These are phyloP conservation scores for Pteruthius melanotis DNA, from an alignment of 2,113 vertebrate species.

Conservation along the genomic window DNA sequence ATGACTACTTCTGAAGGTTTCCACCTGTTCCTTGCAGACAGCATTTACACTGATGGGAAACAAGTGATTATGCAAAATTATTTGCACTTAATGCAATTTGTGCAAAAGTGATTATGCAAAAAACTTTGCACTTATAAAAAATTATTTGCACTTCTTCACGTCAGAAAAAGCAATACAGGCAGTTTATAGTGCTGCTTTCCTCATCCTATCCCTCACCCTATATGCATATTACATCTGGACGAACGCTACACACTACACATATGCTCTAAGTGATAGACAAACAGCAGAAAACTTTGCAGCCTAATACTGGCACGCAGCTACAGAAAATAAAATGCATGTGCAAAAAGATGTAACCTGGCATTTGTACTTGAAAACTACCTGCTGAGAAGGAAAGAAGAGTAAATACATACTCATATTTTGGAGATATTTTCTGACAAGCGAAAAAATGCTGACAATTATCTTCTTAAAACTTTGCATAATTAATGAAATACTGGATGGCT, in stretches of 20 bases:
- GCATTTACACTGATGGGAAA: not conserved
- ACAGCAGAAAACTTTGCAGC: not conserved
- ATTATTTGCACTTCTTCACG: not conserved
- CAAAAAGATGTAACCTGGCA: not conserved
- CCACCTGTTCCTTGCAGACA: not conserved
- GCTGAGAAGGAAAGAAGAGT: not conserved
- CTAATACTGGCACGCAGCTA: not conserved
- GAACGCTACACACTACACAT: not conserved
- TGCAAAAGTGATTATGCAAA: not conserved
- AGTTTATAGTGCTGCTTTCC: not conserved
- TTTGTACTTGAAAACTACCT: not conserved
- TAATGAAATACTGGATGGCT: not conserved
- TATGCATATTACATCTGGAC: not conserved
- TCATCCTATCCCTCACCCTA: not conserved
- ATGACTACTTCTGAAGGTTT: not conserved
- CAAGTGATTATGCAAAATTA: not conserved
- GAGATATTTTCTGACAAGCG: not conserved
- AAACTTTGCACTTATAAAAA: too few species aligned
- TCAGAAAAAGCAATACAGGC: not conserved
- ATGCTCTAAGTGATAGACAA: not conserved
- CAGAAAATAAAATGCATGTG: not conserved
- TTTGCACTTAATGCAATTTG: too few species aligned
- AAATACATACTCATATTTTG: not conserved
- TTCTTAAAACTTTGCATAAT: not conserved
- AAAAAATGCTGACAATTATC: not conserved